Percentiles rank a stretch among this genome's conserved stretches.
Conservation (phyloP, 1,140 invertebrate species). For the Tetranychus cinnabarinus region DNA sequence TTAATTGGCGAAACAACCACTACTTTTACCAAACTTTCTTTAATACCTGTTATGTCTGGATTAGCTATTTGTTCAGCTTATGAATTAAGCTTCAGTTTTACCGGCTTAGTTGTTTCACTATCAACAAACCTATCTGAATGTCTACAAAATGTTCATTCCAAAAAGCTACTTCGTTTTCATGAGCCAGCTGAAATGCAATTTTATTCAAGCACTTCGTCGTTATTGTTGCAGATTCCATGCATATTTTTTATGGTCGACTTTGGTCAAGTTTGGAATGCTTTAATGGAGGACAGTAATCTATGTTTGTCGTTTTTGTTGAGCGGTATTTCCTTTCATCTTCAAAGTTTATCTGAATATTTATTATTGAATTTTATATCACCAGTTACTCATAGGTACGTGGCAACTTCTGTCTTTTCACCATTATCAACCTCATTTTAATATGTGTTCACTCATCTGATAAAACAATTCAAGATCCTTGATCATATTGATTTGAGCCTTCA, state of each 20-base stretch:
- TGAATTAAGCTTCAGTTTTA: slow-evolving; percentile 52
- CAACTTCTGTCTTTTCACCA: background rate
- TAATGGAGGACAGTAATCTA: slow-evolving; percentile 25
- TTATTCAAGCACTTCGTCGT: slow-evolving; percentile 51
- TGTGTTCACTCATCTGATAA: no score
- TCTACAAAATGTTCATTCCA: slow-evolving; percentile 62
- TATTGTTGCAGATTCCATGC: slow-evolving; percentile 51
- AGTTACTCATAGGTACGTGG: slow-evolving; percentile 50
- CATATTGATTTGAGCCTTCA: no score
- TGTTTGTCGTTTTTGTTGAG: slow-evolving; percentile 40
- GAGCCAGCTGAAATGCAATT: slow-evolving; percentile 60
- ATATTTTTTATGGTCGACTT: slow-evolving; percentile 41
- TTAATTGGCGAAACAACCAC: slow-evolving; percentile 45
- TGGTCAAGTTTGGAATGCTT: slow-evolving; percentile 19
- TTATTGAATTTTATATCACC: slow-evolving; percentile 65
- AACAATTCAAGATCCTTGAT: no score
- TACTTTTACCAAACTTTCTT: slow-evolving; percentile 45
- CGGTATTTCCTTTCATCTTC: slow-evolving; percentile 61
- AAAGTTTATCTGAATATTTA: slow-evolving; percentile 62
- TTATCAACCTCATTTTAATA: background rate
- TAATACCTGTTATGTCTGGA: slow-evolving; percentile 61
- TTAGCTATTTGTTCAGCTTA: slow-evolving; percentile 54
- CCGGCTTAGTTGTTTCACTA: slow-evolving; percentile 51
- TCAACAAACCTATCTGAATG: slow-evolving; percentile 61
- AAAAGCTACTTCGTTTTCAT: slow-evolving; percentile 47